Percentiles rank a stretch among this genome's conserved stretches.
Conservation (phyloP, 2,113 vertebrate species). For the Rhinoderma darwinii region DNA sequence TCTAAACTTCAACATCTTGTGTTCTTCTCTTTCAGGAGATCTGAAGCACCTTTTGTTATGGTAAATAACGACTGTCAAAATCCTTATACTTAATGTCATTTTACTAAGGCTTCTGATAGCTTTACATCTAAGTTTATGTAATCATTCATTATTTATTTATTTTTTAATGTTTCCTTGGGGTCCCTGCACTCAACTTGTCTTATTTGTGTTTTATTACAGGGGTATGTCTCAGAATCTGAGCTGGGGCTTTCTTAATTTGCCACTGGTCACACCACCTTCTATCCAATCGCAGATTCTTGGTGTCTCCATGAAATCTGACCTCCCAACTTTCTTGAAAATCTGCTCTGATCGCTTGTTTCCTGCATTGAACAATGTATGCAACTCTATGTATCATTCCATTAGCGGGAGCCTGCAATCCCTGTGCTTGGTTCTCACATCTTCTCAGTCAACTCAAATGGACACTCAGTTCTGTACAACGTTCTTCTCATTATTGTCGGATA, state of each 20-base stretch:
- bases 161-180: no score
- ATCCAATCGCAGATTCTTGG: background rate
- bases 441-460: constrained; percentile 10
- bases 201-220: constrained; percentile 67
- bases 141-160: no score
- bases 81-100: no score
- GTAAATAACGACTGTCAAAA: no score
- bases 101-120: no score
- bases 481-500: constrained; percentile 5
- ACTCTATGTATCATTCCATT: background rate
- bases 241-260: constrained; percentile 74
- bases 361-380: constrained; percentile 23
- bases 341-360: constrained; percentile 39
- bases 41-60: no score
- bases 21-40: no score
- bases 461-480: constrained; percentile 32
- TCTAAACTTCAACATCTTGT: no score
- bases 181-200: no score
- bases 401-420: background rate
- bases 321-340: background rate
- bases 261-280: constrained; percentile 60
- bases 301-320: constrained; percentile 27
- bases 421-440: background rate
- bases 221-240: constrained; percentile 76
- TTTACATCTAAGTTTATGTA: no score